Percentiles rank a stretch among this genome's conserved stretches.
Evolutionary conservation across 2,113 vertebrate species (phyloP).

Genomic region (Dasypus novemcinctus): DNA sequence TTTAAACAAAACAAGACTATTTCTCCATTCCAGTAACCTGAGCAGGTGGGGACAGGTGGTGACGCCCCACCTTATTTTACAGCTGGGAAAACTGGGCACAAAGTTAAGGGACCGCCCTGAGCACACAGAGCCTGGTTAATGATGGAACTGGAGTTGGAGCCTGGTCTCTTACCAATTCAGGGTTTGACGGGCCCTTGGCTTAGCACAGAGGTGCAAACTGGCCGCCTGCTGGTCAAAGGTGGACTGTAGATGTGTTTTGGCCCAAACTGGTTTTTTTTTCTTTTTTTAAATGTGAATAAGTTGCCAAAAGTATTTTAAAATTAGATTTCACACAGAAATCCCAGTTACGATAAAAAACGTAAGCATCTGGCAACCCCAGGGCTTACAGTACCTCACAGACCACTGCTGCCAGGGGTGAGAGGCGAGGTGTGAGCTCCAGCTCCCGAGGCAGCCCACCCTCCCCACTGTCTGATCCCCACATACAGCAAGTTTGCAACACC

Average conservation of each 20-base stretch:
- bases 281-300: neutral
- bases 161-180: neutral
- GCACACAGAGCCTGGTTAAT: neutral
- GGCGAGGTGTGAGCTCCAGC: rapidly evolving
- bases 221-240: neutral
- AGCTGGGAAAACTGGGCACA: neutral
- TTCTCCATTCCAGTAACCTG: neutral
- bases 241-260: neutral
- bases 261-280: neutral
- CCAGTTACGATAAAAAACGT: neutral
- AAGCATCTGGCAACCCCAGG: neutral
- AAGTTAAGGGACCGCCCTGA: neutral
- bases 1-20: neutral
- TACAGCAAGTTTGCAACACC: neutral
- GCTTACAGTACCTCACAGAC: neutral
- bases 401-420: neutral
- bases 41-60: neutral
- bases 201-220: neutral
- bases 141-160: neutral
- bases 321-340: neutral
- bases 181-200: neutral
- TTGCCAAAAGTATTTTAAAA: neutral
- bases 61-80: neutral
- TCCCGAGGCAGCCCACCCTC: neutral
- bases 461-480: neutral